phyloP scores from a whole-genome alignment of 1,140 invertebrate species.

The Drosophila albomicans region DNA sequence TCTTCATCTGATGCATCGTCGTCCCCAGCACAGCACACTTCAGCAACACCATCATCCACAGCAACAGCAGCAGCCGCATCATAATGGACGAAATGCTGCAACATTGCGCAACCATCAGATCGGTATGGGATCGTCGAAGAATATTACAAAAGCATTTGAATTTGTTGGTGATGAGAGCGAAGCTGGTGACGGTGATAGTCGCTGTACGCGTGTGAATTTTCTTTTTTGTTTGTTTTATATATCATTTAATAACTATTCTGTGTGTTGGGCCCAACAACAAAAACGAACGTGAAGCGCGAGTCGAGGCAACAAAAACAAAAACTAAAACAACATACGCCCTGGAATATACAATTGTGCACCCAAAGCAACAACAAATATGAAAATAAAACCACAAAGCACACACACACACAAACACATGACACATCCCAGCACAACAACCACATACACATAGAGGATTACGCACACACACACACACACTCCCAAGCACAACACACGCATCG shows the following conservation, averaged over 20 bases:
- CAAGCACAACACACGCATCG: conserved; percentile 30
- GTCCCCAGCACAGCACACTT: conserved; percentile 84
- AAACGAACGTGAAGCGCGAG: conserved; percentile 51
- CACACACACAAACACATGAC: background rate
- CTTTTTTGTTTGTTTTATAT: background rate
- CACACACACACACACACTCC: conserved; percentile 10
- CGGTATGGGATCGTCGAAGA: conserved; percentile 37
- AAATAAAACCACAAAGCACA: conserved; percentile 2
- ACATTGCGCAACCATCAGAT: conserved; percentile 29
- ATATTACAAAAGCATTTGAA: conserved; percentile 20
- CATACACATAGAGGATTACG: conserved; percentile 2
- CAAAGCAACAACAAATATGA: background rate
- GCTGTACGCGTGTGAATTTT: conserved; percentile 34
- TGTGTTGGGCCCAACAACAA: conserved; percentile 16
- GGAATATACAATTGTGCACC: background rate
- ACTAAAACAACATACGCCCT: conserved; percentile 10
- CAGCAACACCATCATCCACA: conserved; percentile 29
- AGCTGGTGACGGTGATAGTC: conserved; percentile 45
- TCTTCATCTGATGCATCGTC: conserved; percentile 85
- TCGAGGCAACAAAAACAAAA: conserved; percentile 7
- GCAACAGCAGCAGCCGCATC: conserved; percentile 13
- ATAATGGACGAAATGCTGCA: conserved; percentile 44
- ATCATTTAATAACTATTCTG: conserved; percentile 14
- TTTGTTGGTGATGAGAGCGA: conserved; percentile 23
- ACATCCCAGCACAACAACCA: conserved; percentile 28